Evolutionary conservation across 2,113 vertebrate species (phyloP).

Genomic region (Grammomys dolichurus): DNA sequence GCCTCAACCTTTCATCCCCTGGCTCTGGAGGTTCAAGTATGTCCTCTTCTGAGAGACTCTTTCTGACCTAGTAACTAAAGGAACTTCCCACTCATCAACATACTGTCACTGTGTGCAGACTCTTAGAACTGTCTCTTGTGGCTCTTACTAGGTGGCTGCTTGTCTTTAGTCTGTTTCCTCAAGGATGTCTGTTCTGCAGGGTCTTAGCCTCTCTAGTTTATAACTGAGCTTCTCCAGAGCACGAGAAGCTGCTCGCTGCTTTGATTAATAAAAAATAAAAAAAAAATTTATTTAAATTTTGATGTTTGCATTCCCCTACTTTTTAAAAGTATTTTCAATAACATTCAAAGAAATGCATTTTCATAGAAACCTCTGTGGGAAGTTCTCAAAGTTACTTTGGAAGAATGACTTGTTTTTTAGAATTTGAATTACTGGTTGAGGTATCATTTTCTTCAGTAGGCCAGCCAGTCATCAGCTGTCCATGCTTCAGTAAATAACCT

Average conservation of each 20-base stretch:
- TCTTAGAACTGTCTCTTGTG: rapidly evolving
- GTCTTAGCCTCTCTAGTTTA: background rate
- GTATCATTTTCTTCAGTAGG: background rate
- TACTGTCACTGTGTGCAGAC: background rate
- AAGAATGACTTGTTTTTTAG: too few species aligned
- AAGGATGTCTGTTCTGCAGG: background rate
- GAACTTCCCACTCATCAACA: rapidly evolving
- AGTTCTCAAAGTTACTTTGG: too few species aligned
- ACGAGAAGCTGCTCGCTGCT: background rate
- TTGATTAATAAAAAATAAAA: background rate
- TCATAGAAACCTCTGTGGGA: background rate
- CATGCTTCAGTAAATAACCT: rapidly evolving
- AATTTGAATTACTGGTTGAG: background rate
- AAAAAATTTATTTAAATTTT: background rate
- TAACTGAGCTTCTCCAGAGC: background rate
- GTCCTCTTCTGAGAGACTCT: background rate
- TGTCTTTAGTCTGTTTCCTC: background rate
- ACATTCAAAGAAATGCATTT: background rate
- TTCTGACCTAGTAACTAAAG: background rate
- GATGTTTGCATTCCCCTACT: background rate
- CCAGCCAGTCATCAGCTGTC: background rate
- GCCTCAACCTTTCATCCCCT: background rate
- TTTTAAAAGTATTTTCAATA: background rate
- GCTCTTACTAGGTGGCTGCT: background rate
- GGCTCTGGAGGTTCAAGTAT: background rate